Evolutionary conservation across 2,888 invertebrate species (phyloP), one percentile per base, ranked within the genome.

Genomic region (Drosophila siamana): DNA sequence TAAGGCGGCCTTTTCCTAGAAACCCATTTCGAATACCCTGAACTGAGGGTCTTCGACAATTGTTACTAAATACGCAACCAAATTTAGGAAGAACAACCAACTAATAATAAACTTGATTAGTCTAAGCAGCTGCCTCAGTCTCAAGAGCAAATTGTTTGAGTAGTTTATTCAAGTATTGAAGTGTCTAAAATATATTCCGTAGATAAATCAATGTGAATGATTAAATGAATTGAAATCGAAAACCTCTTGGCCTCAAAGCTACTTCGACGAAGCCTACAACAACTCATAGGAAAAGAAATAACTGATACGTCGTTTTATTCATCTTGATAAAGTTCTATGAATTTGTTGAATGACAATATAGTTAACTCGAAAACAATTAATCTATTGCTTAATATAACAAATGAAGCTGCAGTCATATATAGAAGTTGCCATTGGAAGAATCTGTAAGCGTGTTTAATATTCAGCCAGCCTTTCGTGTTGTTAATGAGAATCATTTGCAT

Each of bases 401-500:
- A 30, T 30, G 3, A 38, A 15, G 13, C 36, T 38, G 36, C 15
- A 38, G 13, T 15, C 13, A 38, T 7, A 38, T 1, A 36, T 33
- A n/a, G 11, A 30, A 33, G 9, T 28, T 33, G 30, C 28, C 7
- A 30, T 46, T 11, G 28, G 5, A 47, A 9, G 9, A 36, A 22
- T 13, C 8, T 50, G 22, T 13, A 8, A 50, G 50, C 13, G 50
- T 38, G 13, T 50, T 13, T 24, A 9, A 36, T 24, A 24, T 15
- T 36, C 50, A 36, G 13, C n/a, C n/a, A 9, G 26, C 9, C 40
- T 16, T 28, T 16, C 28, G 19, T 26, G 28, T 41, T 28, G 28
- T 41, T 52, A 52, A 52, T 41, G 52, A 41, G 41, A 66, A 36
- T 55, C 72, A 80, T 73, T 82, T 63, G 78, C 80, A 81, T 82